Evolutionary conservation across 1,140 invertebrate species (phyloP).

Genomic region (Drosophila busckii): DNA sequence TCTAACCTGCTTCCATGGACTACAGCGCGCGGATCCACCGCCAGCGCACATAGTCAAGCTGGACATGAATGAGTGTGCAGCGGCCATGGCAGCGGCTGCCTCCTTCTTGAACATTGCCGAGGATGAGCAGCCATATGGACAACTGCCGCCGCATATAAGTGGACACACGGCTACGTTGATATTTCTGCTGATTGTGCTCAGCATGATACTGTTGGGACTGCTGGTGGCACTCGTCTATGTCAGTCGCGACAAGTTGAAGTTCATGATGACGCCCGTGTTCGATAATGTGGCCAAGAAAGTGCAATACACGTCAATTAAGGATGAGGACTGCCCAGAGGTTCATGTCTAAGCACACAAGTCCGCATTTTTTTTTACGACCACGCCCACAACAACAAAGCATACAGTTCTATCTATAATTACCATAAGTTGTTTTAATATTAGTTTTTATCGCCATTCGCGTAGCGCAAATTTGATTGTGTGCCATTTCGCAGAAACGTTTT

Average conservation of each 20-base stretch:
- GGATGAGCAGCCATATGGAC: conserved; percentile 43
- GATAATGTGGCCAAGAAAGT: conserved; percentile 85
- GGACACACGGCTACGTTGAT: conserved; percentile 80
- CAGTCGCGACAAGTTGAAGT: conserved; percentile 81
- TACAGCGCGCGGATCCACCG: conserved; percentile 48
- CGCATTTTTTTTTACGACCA: not conserved
- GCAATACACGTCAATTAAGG: conserved; percentile 86
- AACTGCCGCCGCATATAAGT: conserved; percentile 56
- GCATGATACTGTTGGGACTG: conserved; percentile 80
- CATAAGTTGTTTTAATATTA: too few species aligned
- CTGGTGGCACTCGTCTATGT: conserved; percentile 82
- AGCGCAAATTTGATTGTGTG: conserved; percentile 60
- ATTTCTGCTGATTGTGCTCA: conserved; percentile 81
- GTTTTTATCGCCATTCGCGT: conserved; percentile 58
- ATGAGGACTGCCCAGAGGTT: conserved; percentile 79
- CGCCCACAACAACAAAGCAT: conserved; percentile 22
- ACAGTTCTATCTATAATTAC: conserved; percentile 25
- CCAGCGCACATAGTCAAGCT: conserved; percentile 75
- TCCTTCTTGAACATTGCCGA: conserved; percentile 56
- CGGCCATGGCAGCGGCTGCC: conserved; percentile 59
- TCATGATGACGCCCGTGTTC: conserved; percentile 83
- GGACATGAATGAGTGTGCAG: conserved; percentile 74
- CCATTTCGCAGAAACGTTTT: conserved; percentile 45
- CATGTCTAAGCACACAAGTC: conserved; percentile 68
- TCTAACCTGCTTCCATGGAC: conserved; percentile 80